Evolutionary conservation across 2,888 invertebrate genomes (phyloP).

Genomic region (Leucophenga maculata): DNA sequence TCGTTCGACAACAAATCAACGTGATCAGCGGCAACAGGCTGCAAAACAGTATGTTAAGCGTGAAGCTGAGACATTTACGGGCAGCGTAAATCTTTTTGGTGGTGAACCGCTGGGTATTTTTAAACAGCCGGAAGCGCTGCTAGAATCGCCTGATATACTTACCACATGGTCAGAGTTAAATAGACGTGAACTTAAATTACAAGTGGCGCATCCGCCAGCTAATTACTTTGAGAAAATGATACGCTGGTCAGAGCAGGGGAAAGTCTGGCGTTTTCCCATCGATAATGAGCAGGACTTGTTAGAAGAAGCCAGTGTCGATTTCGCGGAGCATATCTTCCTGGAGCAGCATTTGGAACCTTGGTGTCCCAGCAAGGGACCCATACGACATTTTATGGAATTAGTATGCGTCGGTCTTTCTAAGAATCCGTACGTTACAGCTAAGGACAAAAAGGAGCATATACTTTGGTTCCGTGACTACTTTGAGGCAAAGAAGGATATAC

Average conservation of each 20-base stretch:
- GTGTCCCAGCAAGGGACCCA: conserved; percentile 92
- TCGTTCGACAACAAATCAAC: conserved; percentile 26
- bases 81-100: conserved; percentile 78
- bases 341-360: conserved; percentile 88
- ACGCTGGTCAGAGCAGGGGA: conserved; percentile 93
- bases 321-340: conserved; percentile 95
- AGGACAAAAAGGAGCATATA: conserved; percentile 91
- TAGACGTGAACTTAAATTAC: conserved; percentile 78
- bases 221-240: conserved; percentile 96
- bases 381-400: conserved; percentile 97
- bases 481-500: conserved; percentile 81
- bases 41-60: conserved; percentile 50
- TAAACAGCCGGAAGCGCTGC: conserved; percentile 58
- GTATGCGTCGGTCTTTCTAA: conserved; percentile 94
- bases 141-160: conserved; percentile 69
- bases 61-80: conserved; percentile 61
- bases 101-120: conserved; percentile 80
- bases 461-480: conserved; percentile 95
- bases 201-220: conserved; percentile 81
- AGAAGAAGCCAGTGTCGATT: conserved; percentile 81
- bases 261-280: conserved; percentile 97
- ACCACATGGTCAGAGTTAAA: conserved; percentile 81
- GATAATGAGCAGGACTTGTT: conserved; percentile 92
- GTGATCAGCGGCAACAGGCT: conserved; percentile 36
- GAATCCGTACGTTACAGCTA: conserved; percentile 90